A percentile compares a stretch with the other conserved stretches of the same genome.
Conservation (phyloP, 2,888 invertebrate species). For the Fragum sueziense region DNA sequence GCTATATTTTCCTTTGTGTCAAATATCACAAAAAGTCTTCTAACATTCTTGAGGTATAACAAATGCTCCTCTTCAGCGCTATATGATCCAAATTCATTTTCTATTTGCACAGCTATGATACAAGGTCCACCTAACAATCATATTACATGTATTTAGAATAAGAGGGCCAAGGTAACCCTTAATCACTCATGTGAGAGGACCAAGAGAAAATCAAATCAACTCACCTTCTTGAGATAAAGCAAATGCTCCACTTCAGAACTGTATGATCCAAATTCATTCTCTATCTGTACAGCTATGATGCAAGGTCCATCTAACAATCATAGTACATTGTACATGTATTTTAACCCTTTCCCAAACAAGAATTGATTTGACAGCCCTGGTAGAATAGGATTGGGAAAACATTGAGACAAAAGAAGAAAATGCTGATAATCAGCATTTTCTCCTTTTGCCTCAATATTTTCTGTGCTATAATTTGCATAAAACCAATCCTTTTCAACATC, state of each 20-base stretch:
- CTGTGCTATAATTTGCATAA: too few species aligned
- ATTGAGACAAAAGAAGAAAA: too few species aligned
- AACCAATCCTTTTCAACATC: too few species aligned
- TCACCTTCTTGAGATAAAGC: constrained; percentile 66
- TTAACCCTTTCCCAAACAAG: too few species aligned
- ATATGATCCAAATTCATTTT: constrained; percentile 84
- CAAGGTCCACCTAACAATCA: constrained; percentile 83
- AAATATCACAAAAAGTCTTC: neutral
- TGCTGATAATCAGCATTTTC: too few species aligned
- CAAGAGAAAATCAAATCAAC: too few species aligned
- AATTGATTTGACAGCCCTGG: too few species aligned
- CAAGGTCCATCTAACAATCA: constrained; percentile 83
- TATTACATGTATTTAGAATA: too few species aligned
- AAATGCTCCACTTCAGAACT: constrained; percentile 75
- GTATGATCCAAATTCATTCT: constrained; percentile 84
- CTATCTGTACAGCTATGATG: constrained; percentile 84
- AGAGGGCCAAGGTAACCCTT: too few species aligned
- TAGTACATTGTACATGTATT: neutral
- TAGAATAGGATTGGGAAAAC: too few species aligned
- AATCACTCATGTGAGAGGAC: too few species aligned
- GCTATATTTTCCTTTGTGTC: neutral
- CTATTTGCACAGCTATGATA: constrained; percentile 84
- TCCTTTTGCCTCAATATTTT: too few species aligned
- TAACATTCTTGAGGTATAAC: constrained; percentile 67
- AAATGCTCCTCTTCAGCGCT: constrained; percentile 74